Evolutionary conservation across 2,797 vertebrate genomes (phyloP).

Genomic region (Hippocampus kuda): DNA sequence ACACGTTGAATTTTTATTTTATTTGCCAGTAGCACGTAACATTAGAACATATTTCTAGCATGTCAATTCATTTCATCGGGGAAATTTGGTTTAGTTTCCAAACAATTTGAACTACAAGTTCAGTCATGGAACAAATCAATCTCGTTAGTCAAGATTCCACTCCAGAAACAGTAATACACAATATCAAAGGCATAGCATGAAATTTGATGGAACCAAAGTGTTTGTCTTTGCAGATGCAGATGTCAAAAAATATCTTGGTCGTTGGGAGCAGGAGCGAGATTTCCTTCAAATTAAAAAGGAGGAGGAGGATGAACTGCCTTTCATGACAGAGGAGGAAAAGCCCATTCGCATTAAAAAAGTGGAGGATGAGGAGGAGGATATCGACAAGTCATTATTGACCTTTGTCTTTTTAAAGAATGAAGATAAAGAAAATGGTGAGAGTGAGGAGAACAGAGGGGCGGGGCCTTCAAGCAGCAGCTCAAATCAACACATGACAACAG

Average conservation of each 20-base stretch:
- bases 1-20: too few relatives aligned
- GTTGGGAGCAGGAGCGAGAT: neutral
- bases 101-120: neutral
- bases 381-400: neutral
- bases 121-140: neutral
- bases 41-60: neutral
- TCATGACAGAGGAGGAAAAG: neutral
- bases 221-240: constrained; percentile 1
- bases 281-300: too few relatives aligned
- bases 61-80: too few relatives aligned
- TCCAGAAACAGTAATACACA: neutral
- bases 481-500: too few relatives aligned
- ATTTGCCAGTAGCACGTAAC: too few relatives aligned
- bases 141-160: neutral
- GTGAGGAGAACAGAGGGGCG: neutral
- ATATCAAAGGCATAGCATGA: neutral
- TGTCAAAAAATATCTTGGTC: neutral
- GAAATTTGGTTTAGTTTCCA: neutral
- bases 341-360: neutral
- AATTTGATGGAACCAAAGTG: neutral
- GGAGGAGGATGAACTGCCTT: too few relatives aligned
- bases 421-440: neutral
- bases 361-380: neutral
- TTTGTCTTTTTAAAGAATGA: neutral
- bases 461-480: neutral